Evolutionary conservation across 2,113 vertebrate species (phyloP).

Genomic region (Oreotragus oreotragus): DNA sequence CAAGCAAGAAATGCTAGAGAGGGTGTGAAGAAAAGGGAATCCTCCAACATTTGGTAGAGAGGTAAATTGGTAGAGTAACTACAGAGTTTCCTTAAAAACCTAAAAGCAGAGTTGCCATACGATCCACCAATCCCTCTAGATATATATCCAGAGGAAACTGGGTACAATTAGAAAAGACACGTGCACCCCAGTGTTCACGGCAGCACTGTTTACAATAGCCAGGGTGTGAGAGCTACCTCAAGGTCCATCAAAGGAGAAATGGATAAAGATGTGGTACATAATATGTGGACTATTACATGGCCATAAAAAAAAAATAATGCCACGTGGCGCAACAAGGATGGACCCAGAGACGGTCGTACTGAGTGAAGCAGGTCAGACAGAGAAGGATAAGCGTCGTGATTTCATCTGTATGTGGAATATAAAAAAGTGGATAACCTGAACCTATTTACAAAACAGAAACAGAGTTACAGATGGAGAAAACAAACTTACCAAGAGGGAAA

Average conservation of each 20-base stretch:
- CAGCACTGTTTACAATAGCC: not conserved
- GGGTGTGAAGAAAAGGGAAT: not conserved
- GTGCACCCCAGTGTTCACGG: not conserved
- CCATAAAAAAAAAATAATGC: not conserved
- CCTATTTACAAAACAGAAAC: not conserved
- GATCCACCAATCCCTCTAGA: not conserved
- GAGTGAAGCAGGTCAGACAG: not conserved
- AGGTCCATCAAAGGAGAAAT: not conserved
- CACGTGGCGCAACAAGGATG: not conserved
- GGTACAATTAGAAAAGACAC: not conserved
- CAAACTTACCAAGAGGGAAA: not conserved
- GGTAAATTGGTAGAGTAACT: not conserved
- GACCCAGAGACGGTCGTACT: not conserved
- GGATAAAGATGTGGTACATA: not conserved
- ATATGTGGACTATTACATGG: not conserved
- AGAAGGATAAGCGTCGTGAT: not conserved
- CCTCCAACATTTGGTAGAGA: not conserved
- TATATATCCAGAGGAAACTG: not conserved
- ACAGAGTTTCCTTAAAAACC: too few species aligned
- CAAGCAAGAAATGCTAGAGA: not conserved
- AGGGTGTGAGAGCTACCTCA: not conserved
- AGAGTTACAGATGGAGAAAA: not conserved
- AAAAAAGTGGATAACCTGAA: too few species aligned
- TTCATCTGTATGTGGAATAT: not conserved
- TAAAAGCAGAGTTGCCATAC: not conserved